A percentile compares a stretch with the other conserved stretches of the same genome.
Conservation (phyloP, 1,140 invertebrate genomes). For the Pseudomyrmex sp. region DNA sequence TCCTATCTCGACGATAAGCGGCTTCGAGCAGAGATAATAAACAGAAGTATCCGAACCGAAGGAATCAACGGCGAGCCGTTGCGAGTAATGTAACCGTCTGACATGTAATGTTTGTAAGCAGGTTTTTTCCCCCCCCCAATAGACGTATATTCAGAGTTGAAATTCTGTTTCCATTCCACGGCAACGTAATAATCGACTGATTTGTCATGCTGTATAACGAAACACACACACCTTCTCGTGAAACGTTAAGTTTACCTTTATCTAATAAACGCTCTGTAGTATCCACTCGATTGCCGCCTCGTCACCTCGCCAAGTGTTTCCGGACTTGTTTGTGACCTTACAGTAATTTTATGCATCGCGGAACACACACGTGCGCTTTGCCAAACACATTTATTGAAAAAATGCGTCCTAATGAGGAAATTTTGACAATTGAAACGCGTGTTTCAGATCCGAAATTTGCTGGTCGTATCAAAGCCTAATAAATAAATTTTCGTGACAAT, state of each 20-base stretch:
- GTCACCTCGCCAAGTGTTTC: slow-evolving; percentile 39
- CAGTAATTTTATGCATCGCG: slow-evolving; percentile 49
- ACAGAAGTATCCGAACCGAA: neutral
- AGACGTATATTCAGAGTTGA: neutral
- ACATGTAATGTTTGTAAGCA: neutral
- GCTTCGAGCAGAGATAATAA: too few species aligned
- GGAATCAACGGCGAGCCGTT: neutral
- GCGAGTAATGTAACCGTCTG: neutral
- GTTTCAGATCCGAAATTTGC: too few species aligned
- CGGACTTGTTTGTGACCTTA: slow-evolving; percentile 28
- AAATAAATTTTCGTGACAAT: neutral
- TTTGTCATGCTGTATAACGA: slow-evolving; percentile 26
- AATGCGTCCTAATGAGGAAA: too few species aligned
- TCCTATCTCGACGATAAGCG: too few species aligned
- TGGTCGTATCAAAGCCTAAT: neutral
- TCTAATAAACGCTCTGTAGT: slow-evolving; percentile 41
- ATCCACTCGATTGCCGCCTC: slow-evolving; percentile 13
- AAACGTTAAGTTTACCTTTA: neutral
- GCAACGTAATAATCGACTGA: neutral
- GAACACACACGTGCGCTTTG: neutral
- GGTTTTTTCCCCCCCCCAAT: neutral
- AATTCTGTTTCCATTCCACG: neutral
- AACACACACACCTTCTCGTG: neutral
- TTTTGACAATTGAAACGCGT: too few species aligned
- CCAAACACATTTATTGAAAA: neutral